Conservation (phyloP, 2,797 vertebrate genomes). For the Micrastur ruficollis region DNA sequence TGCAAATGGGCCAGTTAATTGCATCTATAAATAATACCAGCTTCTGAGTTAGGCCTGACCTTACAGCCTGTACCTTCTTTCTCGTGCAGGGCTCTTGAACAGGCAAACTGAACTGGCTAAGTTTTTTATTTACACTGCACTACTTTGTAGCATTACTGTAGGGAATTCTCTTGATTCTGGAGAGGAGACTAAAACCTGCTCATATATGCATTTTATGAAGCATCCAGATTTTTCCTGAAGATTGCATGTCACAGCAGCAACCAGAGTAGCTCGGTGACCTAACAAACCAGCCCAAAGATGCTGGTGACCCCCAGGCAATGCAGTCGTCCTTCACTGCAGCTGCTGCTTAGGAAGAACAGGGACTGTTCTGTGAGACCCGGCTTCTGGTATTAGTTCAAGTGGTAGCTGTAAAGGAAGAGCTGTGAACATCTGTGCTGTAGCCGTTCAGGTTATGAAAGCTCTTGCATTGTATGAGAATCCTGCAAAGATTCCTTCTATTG, state of each 20-base stretch:
- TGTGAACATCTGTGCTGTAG: background rate
- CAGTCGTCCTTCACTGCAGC: background rate
- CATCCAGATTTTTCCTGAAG: background rate
- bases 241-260: background rate
- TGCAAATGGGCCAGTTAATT: background rate
- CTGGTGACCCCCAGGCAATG: background rate
- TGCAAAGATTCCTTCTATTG: background rate
- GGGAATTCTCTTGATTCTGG: background rate
- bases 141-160: background rate
- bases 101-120: background rate
- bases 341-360: background rate
- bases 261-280: background rate
- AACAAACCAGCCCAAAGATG: background rate
- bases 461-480: background rate
- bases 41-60: background rate
- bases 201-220: background rate
- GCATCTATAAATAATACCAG: background rate
- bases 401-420: background rate
- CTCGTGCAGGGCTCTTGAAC: background rate
- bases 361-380: background rate
- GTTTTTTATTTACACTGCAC: background rate
- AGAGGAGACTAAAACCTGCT: background rate
- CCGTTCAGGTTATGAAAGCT: background rate
- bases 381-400: background rate
- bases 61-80: background rate